phyloP scores from a whole-genome alignment of 2,888 invertebrate species.

The Hypena proboscidalis region DNA sequence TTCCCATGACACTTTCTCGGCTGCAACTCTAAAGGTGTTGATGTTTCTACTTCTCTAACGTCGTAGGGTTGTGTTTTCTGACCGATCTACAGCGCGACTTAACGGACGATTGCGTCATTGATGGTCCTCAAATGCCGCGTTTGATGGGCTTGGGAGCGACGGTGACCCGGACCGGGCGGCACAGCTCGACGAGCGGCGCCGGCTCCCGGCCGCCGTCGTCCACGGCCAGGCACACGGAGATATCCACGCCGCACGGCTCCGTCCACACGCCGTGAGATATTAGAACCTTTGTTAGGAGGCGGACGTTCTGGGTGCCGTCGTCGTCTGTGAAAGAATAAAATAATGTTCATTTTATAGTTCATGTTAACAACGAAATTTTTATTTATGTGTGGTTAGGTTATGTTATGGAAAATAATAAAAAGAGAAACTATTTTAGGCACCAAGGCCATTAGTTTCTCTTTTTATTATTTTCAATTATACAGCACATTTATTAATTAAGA shows the following conservation, averaged over 20 bases:
- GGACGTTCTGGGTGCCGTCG: conserved; percentile 85
- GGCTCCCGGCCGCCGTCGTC: conserved; percentile 77
- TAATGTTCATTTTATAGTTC: not conserved
- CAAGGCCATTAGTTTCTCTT: too few relatives aligned
- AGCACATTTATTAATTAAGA: too few relatives aligned
- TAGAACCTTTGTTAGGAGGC: conserved; percentile 93
- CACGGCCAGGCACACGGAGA: conserved; percentile 92
- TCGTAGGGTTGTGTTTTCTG: too few relatives aligned
- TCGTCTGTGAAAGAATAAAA: conserved; percentile 65
- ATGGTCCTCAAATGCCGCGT: conserved; percentile 86
- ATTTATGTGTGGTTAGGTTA: too few relatives aligned
- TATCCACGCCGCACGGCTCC: conserved; percentile 95
- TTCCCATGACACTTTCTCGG: too few relatives aligned
- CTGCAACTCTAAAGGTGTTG: not conserved
- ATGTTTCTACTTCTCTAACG: too few relatives aligned
- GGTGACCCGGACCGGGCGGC: conserved; percentile 93
- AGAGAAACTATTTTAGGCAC: too few relatives aligned
- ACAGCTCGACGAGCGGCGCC: conserved; percentile 88
- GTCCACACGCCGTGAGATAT: conserved; percentile 97
- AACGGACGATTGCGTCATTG: too few relatives aligned
- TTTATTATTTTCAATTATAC: not conserved
- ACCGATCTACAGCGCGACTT: too few relatives aligned
- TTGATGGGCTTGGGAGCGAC: conserved; percentile 96
- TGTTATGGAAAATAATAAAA: too few relatives aligned
- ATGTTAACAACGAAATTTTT: too few relatives aligned